These are phyloP conservation scores for Pristionchus mayeri DNA, from an alignment of 2,888 invertebrate species.

Conservation along the genomic window DNA sequence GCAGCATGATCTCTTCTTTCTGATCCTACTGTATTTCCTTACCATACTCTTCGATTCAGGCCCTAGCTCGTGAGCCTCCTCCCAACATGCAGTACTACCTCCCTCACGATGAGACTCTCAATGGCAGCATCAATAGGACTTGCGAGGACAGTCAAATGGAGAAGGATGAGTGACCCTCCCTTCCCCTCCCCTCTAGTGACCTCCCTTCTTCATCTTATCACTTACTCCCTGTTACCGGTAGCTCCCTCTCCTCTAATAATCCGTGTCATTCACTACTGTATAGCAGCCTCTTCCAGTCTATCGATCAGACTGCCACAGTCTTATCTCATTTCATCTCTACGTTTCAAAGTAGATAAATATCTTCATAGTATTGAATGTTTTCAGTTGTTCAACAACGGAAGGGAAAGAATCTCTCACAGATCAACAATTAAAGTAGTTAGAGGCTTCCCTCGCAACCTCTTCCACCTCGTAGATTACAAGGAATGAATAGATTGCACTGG, in stretches of 20 bases:
- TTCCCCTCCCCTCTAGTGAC: neutral
- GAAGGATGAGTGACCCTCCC: conserved; percentile 31
- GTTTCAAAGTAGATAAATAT: conserved; percentile 31
- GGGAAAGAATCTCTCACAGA: conserved; percentile 28
- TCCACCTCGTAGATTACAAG: too few species aligned
- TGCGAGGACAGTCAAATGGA: conserved; percentile 34
- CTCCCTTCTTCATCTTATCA: neutral
- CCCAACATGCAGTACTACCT: conserved; percentile 50
- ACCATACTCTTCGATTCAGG: neutral
- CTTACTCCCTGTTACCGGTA: neutral
- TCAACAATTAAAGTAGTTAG: conserved; percentile 25
- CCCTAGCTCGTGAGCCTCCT: conserved; percentile 41
- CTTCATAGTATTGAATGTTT: conserved; percentile 2
- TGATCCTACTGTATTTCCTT: neutral
- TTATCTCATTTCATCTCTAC: conserved; percentile 5
- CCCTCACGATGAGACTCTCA: conserved; percentile 44
- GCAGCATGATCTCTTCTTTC: too few species aligned
- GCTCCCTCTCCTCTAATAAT: neutral
- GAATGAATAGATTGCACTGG: conserved; percentile 13
- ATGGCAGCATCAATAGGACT: conserved; percentile 32
- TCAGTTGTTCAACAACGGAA: conserved; percentile 25
- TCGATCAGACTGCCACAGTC: neutral
- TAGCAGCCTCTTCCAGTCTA: conserved; percentile 10
- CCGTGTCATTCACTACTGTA: conserved; percentile 2
- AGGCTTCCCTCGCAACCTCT: conserved; percentile 32